phyloP scores from a whole-genome alignment of 2,888 invertebrate genomes.

The Sarcophaga caerulescens region DNA sequence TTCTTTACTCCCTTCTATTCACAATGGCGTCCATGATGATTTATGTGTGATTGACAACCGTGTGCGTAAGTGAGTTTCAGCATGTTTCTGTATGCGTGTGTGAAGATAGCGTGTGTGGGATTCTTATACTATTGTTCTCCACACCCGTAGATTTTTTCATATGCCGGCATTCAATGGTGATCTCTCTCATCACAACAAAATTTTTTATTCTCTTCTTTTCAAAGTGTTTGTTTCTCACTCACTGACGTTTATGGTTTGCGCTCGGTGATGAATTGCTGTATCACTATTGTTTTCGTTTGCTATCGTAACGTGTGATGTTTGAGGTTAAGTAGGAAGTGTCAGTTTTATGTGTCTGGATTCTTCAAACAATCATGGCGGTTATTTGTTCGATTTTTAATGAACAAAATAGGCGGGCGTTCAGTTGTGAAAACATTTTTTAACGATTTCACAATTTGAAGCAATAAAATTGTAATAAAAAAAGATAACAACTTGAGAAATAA shows the following conservation, averaged over 20 bases:
- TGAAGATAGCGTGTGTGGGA: background rate
- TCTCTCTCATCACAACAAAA: too few species aligned
- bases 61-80: conserved; percentile 29
- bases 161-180: background rate
- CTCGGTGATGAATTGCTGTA: conserved; percentile 51
- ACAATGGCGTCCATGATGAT: conserved; percentile 66
- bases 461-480: background rate
- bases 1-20: conserved; percentile 38
- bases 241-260: conserved; percentile 22
- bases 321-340: conserved; percentile 50
- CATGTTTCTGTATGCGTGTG: background rate
- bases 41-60: conserved; percentile 66
- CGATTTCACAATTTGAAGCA: background rate
- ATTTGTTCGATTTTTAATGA: background rate
- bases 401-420: conserved; percentile 55
- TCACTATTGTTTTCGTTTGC: background rate
- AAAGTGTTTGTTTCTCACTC: conserved; percentile 11
- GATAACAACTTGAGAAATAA: too few species aligned
- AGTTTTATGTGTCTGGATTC: conserved; percentile 41
- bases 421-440: background rate
- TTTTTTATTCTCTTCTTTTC: background rate
- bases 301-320: conserved; percentile 47
- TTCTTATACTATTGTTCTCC: conserved; percentile 13
- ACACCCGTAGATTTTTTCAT: conserved; percentile 26
- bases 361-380: conserved; percentile 57